Conservation (phyloP, 2,797 vertebrate species). For the Argyrosomus regius region DNA sequence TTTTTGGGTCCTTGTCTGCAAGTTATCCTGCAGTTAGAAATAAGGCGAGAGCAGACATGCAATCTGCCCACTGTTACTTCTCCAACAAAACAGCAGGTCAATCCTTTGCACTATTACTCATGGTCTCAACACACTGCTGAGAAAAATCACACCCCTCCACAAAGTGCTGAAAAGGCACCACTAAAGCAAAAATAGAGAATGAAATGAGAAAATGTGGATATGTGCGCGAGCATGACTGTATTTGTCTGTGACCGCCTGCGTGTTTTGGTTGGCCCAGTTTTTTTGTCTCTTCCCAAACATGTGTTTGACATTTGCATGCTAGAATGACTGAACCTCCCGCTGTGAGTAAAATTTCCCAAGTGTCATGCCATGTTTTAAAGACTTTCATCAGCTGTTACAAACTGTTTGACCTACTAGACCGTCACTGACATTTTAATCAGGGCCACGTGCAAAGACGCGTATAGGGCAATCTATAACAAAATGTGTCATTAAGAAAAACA, state of each 20-base stretch:
- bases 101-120: conserved; percentile 31
- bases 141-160: conserved; percentile 35
- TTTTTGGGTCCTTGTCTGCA: conserved; percentile 37
- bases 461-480: conserved; percentile 1
- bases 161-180: conserved; percentile 33
- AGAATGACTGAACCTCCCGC: conserved; percentile 41
- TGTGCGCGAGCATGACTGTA: conserved; percentile 3
- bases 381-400: conserved; percentile 44
- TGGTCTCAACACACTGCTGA: conserved; percentile 31
- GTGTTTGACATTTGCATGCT: conserved; percentile 59
- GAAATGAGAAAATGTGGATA: conserved; percentile 24
- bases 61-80: conserved; percentile 46
- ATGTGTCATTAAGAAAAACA: conserved; percentile 15
- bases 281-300: conserved; percentile 25
- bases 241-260: conserved; percentile 12
- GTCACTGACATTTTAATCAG: conserved; percentile 38
- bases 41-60: conserved; percentile 23
- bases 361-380: conserved; percentile 35
- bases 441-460: neutral
- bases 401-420: conserved; percentile 5
- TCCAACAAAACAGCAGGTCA: conserved; percentile 47
- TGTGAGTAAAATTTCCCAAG: conserved; percentile 43
- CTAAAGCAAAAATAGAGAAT: conserved; percentile 18
- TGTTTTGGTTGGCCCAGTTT: conserved; percentile 53
- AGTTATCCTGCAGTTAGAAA: conserved; percentile 24